Percentiles rank a stretch among this genome's conserved stretches.
phyloP scores from a whole-genome alignment of 1,140 invertebrate genomes.

The Capitella teleta region DNA sequence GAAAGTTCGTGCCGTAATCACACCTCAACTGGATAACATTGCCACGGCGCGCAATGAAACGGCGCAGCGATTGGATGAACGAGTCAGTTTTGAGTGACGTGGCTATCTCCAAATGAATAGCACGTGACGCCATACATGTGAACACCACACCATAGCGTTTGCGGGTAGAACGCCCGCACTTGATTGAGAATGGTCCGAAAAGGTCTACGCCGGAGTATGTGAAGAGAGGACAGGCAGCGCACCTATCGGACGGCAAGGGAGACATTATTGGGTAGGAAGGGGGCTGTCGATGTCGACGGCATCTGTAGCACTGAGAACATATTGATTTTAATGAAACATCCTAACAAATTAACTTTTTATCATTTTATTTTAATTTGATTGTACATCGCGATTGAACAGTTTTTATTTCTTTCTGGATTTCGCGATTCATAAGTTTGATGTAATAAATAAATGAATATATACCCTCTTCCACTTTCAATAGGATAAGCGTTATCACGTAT shows the following conservation, averaged over 20 bases:
- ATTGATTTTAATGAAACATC: too few species aligned
- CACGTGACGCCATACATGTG: slow-evolving; percentile 12
- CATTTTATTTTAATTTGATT: too few species aligned
- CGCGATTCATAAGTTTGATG: too few species aligned
- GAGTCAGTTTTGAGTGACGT: slow-evolving; percentile 15
- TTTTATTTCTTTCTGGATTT: too few species aligned
- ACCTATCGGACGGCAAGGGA: slow-evolving; percentile 15
- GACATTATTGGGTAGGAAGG: too few species aligned
- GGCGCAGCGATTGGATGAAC: slow-evolving; percentile 18
- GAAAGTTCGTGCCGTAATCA: slow-evolving; percentile 20
- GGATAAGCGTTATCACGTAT: too few species aligned
- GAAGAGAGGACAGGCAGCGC: slow-evolving; percentile 14
- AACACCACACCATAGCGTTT: slow-evolving; percentile 15
- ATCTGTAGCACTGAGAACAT: too few species aligned
- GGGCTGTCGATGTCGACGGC: too few species aligned
- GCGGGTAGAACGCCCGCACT: slow-evolving; percentile 15
- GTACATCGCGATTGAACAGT: too few species aligned
- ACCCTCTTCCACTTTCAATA: too few species aligned
- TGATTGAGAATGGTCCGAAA: slow-evolving; percentile 18
- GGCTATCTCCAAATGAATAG: slow-evolving; percentile 16
- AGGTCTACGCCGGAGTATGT: slow-evolving; percentile 15
- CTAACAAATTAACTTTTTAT: too few species aligned
- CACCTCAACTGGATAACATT: slow-evolving; percentile 10
- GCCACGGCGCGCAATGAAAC: slow-evolving; percentile 16
- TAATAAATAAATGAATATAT: too few species aligned